Evolutionary conservation across 2,113 vertebrate species (phyloP).

Genomic region (Zosterops hypoxanthus): DNA sequence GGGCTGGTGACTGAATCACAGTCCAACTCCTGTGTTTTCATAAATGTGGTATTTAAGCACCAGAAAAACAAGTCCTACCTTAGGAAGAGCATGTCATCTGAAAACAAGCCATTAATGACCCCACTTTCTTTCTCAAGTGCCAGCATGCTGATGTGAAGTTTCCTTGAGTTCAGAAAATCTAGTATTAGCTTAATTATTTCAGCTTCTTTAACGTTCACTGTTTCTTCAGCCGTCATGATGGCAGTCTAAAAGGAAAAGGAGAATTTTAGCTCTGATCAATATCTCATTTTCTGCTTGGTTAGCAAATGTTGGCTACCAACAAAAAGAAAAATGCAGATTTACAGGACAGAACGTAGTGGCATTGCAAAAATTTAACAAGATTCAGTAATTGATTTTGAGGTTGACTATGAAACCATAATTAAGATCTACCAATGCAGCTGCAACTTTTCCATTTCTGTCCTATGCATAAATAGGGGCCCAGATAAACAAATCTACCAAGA

Average conservation of each 20-base stretch:
- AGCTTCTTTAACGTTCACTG: slow-evolving; percentile 93
- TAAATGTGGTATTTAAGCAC: not conserved
- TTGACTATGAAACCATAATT: not conserved
- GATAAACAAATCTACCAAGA: not conserved
- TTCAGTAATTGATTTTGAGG: not conserved
- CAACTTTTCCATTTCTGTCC: not conserved
- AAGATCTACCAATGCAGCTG: not conserved
- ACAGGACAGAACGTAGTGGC: not conserved
- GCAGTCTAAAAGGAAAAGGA: slow-evolving; percentile 61
- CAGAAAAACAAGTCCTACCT: slow-evolving; percentile 76
- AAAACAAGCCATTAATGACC: slow-evolving; percentile 96
- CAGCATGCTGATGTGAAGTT: slow-evolving; percentile 98
- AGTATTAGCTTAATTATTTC: slow-evolving; percentile 97
- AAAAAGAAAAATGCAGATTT: not conserved
- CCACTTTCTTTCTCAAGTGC: slow-evolving; percentile 97
- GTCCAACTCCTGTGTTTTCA: not conserved
- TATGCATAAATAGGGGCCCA: not conserved
- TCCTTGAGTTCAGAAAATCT: slow-evolving; percentile 94
- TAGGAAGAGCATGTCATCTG: slow-evolving; percentile 98
- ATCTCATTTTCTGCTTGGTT: not conserved
- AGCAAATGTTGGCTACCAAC: not conserved
- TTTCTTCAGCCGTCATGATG: slow-evolving; percentile 97
- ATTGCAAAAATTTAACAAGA: not conserved
- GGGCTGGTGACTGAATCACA: not conserved
- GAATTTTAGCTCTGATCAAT: not conserved